These are phyloP conservation scores for Champsocephalus esox DNA, from an alignment of 2,797 vertebrate species.

Conservation along the genomic window DNA sequence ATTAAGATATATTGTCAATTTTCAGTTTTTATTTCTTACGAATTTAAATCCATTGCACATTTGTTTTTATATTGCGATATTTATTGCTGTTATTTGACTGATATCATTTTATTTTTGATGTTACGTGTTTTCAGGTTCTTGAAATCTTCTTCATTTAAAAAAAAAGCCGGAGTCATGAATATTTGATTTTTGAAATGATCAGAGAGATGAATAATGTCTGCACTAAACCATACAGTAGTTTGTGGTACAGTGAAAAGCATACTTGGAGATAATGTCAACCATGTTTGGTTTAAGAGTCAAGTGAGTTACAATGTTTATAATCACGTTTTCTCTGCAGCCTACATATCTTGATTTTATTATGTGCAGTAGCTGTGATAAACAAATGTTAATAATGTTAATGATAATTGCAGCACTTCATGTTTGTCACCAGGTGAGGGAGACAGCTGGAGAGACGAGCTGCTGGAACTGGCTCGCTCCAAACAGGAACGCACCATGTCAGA, in stretches of 20 bases:
- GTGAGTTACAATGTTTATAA: too few species aligned
- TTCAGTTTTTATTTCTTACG: not conserved
- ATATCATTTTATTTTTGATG: not conserved
- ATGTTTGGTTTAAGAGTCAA: too few species aligned
- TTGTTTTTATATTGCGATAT: not conserved
- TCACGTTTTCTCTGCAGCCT: not conserved
- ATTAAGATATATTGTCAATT: not conserved
- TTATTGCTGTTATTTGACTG: not conserved
- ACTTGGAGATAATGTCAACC: too few species aligned
- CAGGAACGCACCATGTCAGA: slow-evolving; percentile 85
- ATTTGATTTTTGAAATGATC: too few species aligned
- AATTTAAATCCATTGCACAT: not conserved
- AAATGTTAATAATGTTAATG: not conserved
- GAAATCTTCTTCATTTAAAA: not conserved
- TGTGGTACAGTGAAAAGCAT: too few species aligned
- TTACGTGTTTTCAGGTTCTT: not conserved
- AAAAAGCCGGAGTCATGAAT: too few species aligned
- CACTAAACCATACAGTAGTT: not conserved
- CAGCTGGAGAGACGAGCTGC: slow-evolving; percentile 89
- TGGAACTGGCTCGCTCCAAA: slow-evolving; percentile 88
- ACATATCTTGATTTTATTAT: not conserved
- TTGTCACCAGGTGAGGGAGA: slow-evolving; percentile 86
- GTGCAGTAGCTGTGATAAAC: not conserved
- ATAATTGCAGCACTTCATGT: slow-evolving; percentile 7
- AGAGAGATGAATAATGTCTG: too few species aligned